Evolutionary conservation across 1,140 invertebrate genomes (phyloP).

Genomic region (Bathynomus jamesi): DNA sequence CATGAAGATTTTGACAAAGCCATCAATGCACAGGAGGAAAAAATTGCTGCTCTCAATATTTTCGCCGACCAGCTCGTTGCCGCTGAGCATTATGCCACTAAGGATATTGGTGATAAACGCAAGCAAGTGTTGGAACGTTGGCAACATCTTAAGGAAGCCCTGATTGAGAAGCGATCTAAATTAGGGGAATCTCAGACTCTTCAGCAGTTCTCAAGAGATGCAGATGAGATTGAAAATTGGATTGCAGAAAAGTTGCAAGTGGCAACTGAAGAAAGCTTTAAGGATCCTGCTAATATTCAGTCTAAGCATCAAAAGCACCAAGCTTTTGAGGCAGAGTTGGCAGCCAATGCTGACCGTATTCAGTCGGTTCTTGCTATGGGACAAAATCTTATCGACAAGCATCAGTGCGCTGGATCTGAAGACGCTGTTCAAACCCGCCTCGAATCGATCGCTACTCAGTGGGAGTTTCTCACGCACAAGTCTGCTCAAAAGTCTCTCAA

Average conservation of each 20-base stretch:
- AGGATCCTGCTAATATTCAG: constrained; percentile 84
- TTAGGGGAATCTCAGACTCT: constrained; percentile 96
- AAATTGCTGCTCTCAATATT: constrained; percentile 86
- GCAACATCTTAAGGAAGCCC: constrained; percentile 90
- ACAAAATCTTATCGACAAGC: constrained; percentile 86
- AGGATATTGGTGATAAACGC: constrained; percentile 82
- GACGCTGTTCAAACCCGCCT: constrained; percentile 81
- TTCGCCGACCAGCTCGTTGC: constrained; percentile 90
- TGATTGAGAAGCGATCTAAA: constrained; percentile 93
- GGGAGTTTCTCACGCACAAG: constrained; percentile 96
- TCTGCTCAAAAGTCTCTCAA: constrained; percentile 96
- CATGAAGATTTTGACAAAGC: constrained; percentile 99
- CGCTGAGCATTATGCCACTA: constrained; percentile 87
- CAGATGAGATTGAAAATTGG: constrained; percentile 99
- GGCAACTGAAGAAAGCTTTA: constrained; percentile 95
- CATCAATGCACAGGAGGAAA: constrained; percentile 97
- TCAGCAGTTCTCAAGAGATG: constrained; percentile 97
- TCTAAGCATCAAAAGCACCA: constrained; percentile 98
- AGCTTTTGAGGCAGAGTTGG: constrained; percentile 93
- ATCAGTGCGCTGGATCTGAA: constrained; percentile 84
- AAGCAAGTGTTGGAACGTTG: constrained; percentile 83
- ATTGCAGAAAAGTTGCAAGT: constrained; percentile 95
- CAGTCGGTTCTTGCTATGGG: constrained; percentile 92
- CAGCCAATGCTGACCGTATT: constrained; percentile 96
- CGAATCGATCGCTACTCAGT: constrained; percentile 93